Base-by-base conservation (phyloP, 2,888 invertebrate species). In the Amphipyra berbera region DNA sequence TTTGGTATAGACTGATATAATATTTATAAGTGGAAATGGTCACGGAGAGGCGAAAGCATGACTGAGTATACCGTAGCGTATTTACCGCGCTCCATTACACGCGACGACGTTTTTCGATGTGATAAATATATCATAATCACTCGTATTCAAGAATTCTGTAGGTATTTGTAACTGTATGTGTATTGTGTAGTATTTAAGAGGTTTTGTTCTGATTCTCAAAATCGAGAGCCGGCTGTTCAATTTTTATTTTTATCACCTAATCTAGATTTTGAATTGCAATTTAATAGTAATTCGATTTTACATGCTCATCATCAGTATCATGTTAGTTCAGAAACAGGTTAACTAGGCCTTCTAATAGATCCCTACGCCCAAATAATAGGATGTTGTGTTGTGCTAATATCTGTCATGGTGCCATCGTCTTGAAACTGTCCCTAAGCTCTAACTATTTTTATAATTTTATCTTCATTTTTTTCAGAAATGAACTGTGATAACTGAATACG, bases 11-110 rank as follows among this genome's bases (percentile, higher is more conserved):
- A 52, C 42, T 64, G 69, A 61, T 65, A 78, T 75, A 64, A 69
- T 74, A 74, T 74, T 78, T 78, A 75, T 78, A 64, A 78, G 64
- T 62, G 60, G 70, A 73, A 74, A 62, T 62, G 70, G 54, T 77
- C 79, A 78, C 80, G 74, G 66, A 80, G 49, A 67, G 75, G 84
- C 76, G 91, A 92, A 91, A 91, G 91, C 90, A 90, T 89, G 88
- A 87, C 89, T 75, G 77, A 87, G 75, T 79, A 75, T 81, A 79
- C 71, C 64, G 79, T 78, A 81, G 78, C 81, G 78, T 82, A 82
- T 85, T 88, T 79, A 75, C 70, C 72, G 65, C 85, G 90, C 84
- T 88, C 85, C 86, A 91, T 89, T 88, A 87, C 64, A 80, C 70
- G 72, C 74, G 69, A 69, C 62, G 46, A 68, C 65, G 73, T 61